Conservation (phyloP, 2,797 vertebrate species). For the Ara ararauna region DNA sequence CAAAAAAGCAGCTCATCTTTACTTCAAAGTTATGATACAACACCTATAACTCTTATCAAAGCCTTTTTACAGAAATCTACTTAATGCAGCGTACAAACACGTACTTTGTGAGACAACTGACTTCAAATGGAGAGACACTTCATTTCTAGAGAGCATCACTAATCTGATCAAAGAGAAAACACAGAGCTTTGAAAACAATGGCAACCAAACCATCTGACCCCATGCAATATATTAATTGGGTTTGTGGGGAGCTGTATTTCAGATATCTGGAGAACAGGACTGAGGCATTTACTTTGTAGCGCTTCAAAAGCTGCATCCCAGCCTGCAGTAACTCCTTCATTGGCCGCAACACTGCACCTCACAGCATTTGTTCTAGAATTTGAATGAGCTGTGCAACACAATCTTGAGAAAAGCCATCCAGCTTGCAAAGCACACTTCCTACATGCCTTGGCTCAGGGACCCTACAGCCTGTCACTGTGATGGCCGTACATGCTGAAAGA, state of each 20-base stretch:
- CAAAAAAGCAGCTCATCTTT: neutral
- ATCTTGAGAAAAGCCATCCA: neutral
- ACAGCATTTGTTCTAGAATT: neutral
- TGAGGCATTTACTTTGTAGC: neutral
- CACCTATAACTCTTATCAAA: neutral
- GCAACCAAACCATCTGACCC: neutral
- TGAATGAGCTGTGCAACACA: neutral
- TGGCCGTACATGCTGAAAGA: fast-evolving
- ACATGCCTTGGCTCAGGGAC: fast-evolving
- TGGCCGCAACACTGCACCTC: neutral
- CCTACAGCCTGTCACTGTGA: neutral
- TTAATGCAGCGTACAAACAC: neutral
- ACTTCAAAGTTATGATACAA: neutral
- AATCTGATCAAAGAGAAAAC: neutral
- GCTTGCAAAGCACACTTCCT: neutral
- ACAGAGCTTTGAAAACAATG: neutral
- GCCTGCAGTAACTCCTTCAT: neutral
- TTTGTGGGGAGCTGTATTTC: neutral
- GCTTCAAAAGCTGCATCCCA: neutral
- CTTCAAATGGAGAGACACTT: neutral
- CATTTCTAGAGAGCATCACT: neutral
- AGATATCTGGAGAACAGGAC: neutral
- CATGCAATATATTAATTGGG: neutral
- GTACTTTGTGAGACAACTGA: neutral
- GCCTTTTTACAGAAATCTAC: neutral